Evolutionary conservation across 2,797 vertebrate species (phyloP), one percentile per base, ranked within the genome.

Genomic region (Lophius americanus): DNA sequence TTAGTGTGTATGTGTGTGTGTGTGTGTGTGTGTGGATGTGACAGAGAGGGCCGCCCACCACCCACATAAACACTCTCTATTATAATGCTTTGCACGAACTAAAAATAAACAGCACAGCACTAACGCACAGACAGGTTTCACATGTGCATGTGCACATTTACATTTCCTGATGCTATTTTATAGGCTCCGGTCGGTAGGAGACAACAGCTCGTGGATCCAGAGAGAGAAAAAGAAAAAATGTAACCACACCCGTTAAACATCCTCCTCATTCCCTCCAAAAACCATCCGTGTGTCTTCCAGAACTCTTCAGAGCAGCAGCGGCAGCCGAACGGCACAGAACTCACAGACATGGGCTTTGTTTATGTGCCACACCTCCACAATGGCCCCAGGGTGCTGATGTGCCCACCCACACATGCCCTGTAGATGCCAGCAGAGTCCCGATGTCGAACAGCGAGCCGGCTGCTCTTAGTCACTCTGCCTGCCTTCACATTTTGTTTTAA

Each of bases 301-400:
- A 63, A 61, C 70, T 68, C 56, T 64, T 69, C 80, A 82, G 68
- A 54, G 55, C 64, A 81, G 80, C 83, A 60, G 76, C 62, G 23
- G 66, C 71, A 23, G 23, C 23, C 79, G 70, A 76, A 79, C 85
- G 58, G 74, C 72, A 79, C 69, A 71, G 53, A 49, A 59, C 35
- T 48, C 70, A 89, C 85, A 90, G 81, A 87, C 81, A 85, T 76
- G 56, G 38, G 68, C 84, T 89, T 90, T 91, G 90, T 91, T 84
- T 70, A 58, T 39, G 51, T 64, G 78, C 85, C 81, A 77, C 75
- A 70, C 50, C 66, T 70, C 70, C 54, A 89, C 87, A 88, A 88
- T 85, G 74, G 73, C 56, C 63, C 78, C 72, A 71, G 85, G 86
- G 88, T 85, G 76, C 81, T 73, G 85, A 76, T 48, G 60, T 83